Conservation (phyloP, 1,140 invertebrate species). For the Archivesica marissinica region DNA sequence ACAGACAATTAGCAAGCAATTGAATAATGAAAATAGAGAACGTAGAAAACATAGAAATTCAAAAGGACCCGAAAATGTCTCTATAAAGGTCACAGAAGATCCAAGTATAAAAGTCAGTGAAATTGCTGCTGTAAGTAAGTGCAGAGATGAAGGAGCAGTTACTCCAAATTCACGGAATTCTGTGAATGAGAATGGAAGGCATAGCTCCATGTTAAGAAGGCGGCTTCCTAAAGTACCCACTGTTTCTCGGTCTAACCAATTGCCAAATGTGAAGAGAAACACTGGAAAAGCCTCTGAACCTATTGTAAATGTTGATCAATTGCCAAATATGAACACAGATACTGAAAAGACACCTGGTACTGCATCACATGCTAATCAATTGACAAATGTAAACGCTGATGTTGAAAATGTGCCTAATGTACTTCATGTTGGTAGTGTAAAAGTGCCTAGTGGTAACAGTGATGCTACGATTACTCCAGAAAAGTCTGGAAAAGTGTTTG, state of each 20-base stretch:
- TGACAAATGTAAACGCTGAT: background rate
- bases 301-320: background rate
- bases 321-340: background rate
- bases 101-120: background rate
- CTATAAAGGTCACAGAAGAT: background rate
- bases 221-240: background rate
- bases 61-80: background rate
- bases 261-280: background rate
- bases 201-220: constrained; percentile 26
- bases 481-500: background rate
- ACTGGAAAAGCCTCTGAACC: background rate
- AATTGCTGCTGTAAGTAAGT: background rate
- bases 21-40: constrained; percentile 6
- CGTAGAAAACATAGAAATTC: constrained; percentile 17
- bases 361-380: background rate
- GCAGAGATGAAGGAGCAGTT: background rate
- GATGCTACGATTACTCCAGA: background rate
- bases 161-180: background rate
- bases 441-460: background rate
- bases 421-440: background rate
- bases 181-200: background rate
- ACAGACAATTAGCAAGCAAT: constrained; percentile 16
- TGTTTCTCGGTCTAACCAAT: background rate
- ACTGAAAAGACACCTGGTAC: background rate
- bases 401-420: background rate